Percentiles rank a stretch among this genome's conserved stretches.
These are phyloP conservation scores for Ooceraea biroi DNA, from an alignment of 1,140 invertebrate genomes.

Conservation along the genomic window DNA sequence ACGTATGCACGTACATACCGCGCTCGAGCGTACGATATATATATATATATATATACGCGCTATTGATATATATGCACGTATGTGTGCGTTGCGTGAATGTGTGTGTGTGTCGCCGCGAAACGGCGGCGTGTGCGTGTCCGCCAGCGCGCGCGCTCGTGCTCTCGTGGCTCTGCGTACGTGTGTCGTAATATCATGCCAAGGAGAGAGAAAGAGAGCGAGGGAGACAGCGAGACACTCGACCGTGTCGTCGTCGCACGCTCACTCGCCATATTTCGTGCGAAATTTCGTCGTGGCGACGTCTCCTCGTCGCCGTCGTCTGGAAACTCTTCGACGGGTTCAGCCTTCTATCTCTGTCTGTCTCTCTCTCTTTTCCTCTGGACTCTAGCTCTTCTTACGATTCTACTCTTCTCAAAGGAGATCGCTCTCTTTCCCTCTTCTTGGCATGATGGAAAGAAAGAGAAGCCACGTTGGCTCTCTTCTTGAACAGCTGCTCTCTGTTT, in stretches of 20 bases:
- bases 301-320: constrained; percentile 29
- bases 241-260: constrained; percentile 49
- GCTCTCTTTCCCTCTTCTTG: not conserved
- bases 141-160: not conserved
- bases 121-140: constrained; percentile 33
- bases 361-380: not conserved
- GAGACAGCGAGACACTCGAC: constrained; percentile 64
- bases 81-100: constrained; percentile 13
- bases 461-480: constrained; percentile 57
- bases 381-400: too few species aligned
- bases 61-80: not conserved
- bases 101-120: constrained; percentile 42
- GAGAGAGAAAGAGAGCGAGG: constrained; percentile 67
- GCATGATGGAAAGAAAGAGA: not conserved
- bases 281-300: constrained; percentile 61
- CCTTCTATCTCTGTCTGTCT: not conserved
- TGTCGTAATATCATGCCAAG: constrained; percentile 77
- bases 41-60: too few species aligned
- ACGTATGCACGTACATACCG: constrained; percentile 21
- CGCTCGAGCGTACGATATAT: constrained; percentile 7
- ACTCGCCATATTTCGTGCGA: constrained; percentile 71
- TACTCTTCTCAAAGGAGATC: too few species aligned
- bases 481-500: constrained; percentile 64
- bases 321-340: not conserved
- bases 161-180: constrained; percentile 57